These are phyloP conservation scores for Kryphioiulus occultus DNA, from an alignment of 2,888 invertebrate species.

Conservation along the genomic window DNA sequence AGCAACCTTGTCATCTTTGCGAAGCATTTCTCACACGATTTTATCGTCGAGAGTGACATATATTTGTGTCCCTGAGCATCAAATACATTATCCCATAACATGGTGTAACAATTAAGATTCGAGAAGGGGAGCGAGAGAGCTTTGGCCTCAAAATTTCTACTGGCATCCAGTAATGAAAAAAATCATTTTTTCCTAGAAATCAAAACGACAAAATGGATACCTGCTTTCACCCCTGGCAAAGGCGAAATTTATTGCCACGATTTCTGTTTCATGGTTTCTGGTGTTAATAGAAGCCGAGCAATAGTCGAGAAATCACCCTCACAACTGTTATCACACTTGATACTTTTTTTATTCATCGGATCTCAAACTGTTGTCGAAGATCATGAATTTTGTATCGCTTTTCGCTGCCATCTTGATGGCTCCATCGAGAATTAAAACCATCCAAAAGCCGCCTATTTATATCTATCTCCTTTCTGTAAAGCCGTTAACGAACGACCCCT, in stretches of 20 bases:
- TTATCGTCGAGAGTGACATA: background rate
- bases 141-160: background rate
- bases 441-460: background rate
- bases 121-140: background rate
- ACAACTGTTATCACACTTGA: background rate
- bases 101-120: background rate
- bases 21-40: background rate
- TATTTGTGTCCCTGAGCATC: background rate
- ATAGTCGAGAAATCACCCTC: background rate
- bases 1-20: background rate
- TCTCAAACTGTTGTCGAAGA: background rate
- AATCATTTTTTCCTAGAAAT: background rate
- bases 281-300: slow-evolving; percentile 22
- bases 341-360: slow-evolving; percentile 10
- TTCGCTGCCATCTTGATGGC: slow-evolving; percentile 41
- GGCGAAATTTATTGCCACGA: background rate
- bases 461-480: background rate
- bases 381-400: slow-evolving; percentile 15
- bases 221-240: background rate
- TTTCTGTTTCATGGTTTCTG: background rate
- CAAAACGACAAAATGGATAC: background rate
- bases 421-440: slow-evolving; percentile 28
- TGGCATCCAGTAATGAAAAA: background rate
- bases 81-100: background rate
- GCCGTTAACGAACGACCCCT: slow-evolving; percentile 26